These are phyloP conservation scores for Neolamprologus caudopunctatus DNA, from an alignment of 2,113 vertebrate species.

Conservation along the genomic window DNA sequence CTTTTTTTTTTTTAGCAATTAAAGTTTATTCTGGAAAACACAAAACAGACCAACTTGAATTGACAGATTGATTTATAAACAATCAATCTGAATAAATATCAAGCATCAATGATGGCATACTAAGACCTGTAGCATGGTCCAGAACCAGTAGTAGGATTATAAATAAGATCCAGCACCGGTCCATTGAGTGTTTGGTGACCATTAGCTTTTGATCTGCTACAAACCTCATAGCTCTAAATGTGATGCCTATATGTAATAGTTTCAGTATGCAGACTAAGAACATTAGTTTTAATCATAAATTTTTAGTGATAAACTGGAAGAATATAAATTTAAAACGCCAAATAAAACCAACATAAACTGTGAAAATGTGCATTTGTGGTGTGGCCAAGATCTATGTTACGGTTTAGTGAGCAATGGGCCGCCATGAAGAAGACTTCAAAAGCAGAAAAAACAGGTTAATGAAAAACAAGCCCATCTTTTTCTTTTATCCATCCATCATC, in stretches of 20 bases:
- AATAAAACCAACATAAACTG: not conserved
- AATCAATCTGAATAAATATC: not conserved
- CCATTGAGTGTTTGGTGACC: not conserved
- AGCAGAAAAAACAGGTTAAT: not conserved
- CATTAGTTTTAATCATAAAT: not conserved
- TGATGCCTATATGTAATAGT: not conserved
- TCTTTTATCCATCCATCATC: not conserved
- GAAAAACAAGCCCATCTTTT: not conserved
- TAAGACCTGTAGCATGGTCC: not conserved
- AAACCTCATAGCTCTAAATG: not conserved
- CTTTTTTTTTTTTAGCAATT: not conserved
- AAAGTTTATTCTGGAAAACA: not conserved
- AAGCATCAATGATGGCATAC: rapidly evolving
- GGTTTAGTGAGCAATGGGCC: not conserved
- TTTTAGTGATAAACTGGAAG: not conserved
- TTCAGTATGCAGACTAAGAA: not conserved
- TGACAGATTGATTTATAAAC: not conserved
- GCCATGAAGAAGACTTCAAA: rapidly evolving
- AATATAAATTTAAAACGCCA: rapidly evolving
- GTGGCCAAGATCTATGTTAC: not conserved
- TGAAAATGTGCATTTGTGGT: not conserved
- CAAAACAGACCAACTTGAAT: not conserved
- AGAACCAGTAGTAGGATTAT: not conserved
- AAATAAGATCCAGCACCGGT: rapidly evolving
- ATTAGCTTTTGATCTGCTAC: not conserved